Conservation (phyloP, 2,797 vertebrate genomes). For the Onychomys torridus region DNA sequence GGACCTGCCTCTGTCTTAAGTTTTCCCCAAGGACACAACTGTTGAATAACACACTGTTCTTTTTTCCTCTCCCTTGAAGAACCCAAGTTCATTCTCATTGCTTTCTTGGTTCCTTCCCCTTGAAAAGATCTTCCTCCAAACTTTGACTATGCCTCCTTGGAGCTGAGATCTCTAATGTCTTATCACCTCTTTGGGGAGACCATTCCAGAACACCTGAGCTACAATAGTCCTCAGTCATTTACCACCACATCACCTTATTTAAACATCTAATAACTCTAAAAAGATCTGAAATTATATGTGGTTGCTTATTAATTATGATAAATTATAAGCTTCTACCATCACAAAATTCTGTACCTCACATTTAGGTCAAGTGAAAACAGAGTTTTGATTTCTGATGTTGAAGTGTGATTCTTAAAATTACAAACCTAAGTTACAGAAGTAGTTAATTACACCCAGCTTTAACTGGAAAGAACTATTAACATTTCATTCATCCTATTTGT, state of each 20-base stretch:
- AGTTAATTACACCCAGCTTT: conserved; percentile 1
- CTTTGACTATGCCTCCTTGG: not conserved
- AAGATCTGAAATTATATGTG: not conserved
- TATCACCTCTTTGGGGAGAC: not conserved
- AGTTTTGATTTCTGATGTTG: not conserved
- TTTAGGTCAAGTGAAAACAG: not conserved
- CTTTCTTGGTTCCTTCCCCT: not conserved
- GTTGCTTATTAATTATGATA: not conserved
- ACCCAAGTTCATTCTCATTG: not conserved
- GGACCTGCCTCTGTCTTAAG: not conserved
- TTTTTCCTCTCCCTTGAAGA: not conserved
- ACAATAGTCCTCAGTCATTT: not conserved
- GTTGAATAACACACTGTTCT: not conserved
- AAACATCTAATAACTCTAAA: not conserved
- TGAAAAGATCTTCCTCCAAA: not conserved
- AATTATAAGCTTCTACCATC: not conserved
- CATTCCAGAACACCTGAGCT: not conserved
- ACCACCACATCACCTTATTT: not conserved
- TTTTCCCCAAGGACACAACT: not conserved
- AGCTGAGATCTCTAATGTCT: not conserved
- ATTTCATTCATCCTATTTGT: conserved; percentile 8
- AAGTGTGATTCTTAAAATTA: conserved; percentile 24
- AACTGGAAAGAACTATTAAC: not conserved
- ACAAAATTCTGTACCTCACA: not conserved
- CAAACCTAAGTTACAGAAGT: not conserved